These are phyloP conservation scores for Noctua janthina DNA, from an alignment of 2,888 invertebrate species.

Conservation along the genomic window DNA sequence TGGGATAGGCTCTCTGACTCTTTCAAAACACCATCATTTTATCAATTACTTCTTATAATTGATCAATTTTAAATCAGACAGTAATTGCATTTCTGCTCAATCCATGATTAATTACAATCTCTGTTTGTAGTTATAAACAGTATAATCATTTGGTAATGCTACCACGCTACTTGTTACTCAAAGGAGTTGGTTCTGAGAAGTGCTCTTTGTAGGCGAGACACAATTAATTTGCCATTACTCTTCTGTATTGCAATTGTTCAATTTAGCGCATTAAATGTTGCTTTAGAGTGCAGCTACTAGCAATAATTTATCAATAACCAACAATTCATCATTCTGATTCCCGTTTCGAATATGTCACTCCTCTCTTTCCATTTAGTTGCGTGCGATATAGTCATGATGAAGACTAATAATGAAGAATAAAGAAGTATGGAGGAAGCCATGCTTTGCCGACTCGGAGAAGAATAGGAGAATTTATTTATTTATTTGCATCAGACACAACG, in stretches of 20 bases:
- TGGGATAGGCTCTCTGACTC: neutral
- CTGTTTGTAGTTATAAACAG: neutral
- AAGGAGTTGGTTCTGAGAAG: slow-evolving; percentile 14
- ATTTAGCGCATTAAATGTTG: slow-evolving; percentile 32
- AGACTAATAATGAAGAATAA: neutral
- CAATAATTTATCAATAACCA: neutral
- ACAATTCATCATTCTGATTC: neutral
- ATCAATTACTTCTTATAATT: neutral
- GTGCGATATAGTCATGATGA: neutral
- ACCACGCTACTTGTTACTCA: slow-evolving; percentile 18
- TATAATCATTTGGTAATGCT: slow-evolving; percentile 26
- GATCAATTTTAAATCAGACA: slow-evolving; percentile 5
- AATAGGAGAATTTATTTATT: no score
- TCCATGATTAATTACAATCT: slow-evolving; percentile 37
- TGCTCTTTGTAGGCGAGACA: slow-evolving; percentile 8
- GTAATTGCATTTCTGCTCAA: slow-evolving; percentile 18
- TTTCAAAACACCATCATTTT: neutral
- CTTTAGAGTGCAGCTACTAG: neutral
- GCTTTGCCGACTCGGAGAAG: no score
- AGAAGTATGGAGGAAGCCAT: neutral
- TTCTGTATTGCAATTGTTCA: slow-evolving; percentile 36
- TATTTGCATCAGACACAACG: no score
- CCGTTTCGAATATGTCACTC: neutral
- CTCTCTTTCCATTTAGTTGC: no score
- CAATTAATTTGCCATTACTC: slow-evolving; percentile 51